These are phyloP conservation scores for Drosophila conformis DNA, from an alignment of 2,888 invertebrate species.

Conservation along the genomic window DNA sequence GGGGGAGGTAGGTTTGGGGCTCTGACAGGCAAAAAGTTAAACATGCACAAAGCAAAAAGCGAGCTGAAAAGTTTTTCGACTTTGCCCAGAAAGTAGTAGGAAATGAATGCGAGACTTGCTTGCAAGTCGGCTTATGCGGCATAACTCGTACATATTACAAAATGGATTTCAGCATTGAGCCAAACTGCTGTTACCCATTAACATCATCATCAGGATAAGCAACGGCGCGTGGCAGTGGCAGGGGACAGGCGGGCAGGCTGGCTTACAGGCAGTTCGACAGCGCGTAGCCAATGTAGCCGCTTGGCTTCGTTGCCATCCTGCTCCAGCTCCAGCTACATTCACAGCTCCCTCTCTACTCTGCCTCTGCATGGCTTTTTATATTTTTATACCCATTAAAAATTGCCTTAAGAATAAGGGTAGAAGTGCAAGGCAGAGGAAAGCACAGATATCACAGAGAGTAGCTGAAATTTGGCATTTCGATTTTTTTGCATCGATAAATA, in stretches of 20 bases:
- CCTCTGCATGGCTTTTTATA: conserved; percentile 6
- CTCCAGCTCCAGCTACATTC: neutral
- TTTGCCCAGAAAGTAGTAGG: conserved; percentile 54
- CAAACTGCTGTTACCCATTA: conserved; percentile 12
- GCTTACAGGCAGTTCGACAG: conserved; percentile 58
- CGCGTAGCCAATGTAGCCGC: conserved; percentile 72
- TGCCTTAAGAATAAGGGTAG: neutral
- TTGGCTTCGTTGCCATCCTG: conserved; percentile 29
- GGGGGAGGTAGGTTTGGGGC: neutral
- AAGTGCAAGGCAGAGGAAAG: neutral
- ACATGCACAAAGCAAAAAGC: conserved; percentile 70
- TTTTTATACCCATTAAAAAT: conserved; percentile 1
- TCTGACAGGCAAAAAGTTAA: conserved; percentile 67
- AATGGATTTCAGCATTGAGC: conserved; percentile 42
- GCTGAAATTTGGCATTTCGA: neutral
- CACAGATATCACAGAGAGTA: neutral
- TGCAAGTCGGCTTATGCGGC: conserved; percentile 58
- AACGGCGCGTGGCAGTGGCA: neutral
- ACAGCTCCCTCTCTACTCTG: neutral
- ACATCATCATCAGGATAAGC: conserved; percentile 10
- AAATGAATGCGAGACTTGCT: conserved; percentile 57
- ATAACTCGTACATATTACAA: conserved; percentile 74
- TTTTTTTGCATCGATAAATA: neutral
- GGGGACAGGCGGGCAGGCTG: too few relatives aligned
- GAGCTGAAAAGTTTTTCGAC: conserved; percentile 67